phyloP scores from a whole-genome alignment of 1,140 invertebrate species.

The Bombyx mandarina region DNA sequence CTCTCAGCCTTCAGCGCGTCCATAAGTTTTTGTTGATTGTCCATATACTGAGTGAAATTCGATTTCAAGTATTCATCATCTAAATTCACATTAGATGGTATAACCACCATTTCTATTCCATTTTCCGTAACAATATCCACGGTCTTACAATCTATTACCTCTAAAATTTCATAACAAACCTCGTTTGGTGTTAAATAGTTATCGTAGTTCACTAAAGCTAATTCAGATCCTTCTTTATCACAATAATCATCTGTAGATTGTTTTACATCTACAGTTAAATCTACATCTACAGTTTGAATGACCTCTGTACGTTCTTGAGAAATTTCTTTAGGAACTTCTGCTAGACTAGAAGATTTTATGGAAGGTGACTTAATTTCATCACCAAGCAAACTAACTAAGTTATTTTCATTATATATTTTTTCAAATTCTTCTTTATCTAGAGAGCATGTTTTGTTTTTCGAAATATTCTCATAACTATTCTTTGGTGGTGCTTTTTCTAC shows the following conservation, averaged over 20 bases:
- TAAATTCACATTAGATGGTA: background rate
- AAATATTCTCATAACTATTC: background rate
- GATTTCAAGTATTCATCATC: conserved; percentile 3
- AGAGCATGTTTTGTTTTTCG: background rate
- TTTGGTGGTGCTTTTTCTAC: background rate
- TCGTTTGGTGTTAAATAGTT: no score
- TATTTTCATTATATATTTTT: conserved; percentile 9
- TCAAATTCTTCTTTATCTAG: conserved; percentile 5
- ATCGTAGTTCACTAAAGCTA: no score
- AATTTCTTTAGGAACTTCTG: no score
- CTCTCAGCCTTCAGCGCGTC: conserved; percentile 10
- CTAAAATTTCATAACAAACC: no score
- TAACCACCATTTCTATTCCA: conserved; percentile 12
- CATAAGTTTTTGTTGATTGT: conserved; percentile 20
- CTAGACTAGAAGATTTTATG: no score
- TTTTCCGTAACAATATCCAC: background rate
- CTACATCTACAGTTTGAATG: no score
- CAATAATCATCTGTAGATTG: no score
- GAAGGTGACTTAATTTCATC: no score
- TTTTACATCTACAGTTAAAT: no score
- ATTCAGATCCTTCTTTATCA: no score
- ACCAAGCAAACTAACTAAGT: no score
- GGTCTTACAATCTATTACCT: background rate
- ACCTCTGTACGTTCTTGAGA: no score
- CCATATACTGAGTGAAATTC: conserved; percentile 16